These are phyloP conservation scores for Camponotus floridanus DNA, from an alignment of 1,140 invertebrate species.

Conservation along the genomic window DNA sequence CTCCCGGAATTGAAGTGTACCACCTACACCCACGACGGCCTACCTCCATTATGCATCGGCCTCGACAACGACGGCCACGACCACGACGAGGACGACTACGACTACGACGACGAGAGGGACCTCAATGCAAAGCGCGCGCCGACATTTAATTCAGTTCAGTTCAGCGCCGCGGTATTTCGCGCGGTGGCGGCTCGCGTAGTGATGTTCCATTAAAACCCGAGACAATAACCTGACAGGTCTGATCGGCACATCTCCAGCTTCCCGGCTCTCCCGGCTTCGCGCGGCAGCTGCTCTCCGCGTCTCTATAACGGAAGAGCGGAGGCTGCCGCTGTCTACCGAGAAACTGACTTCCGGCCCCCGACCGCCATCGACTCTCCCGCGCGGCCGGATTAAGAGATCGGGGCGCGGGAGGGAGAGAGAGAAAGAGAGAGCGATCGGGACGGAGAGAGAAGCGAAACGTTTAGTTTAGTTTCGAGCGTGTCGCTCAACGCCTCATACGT, in stretches of 20 bases:
- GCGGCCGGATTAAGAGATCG: conserved; percentile 60
- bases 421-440: not conserved
- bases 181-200: conserved; percentile 67
- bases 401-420: not conserved
- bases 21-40: conserved; percentile 71
- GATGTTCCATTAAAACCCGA: conserved; percentile 85
- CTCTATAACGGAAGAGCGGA: conserved; percentile 64
- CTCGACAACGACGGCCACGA: conserved; percentile 66
- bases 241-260: conserved; percentile 76
- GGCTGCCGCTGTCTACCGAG: conserved; percentile 71
- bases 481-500: conserved; percentile 52
- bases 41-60: conserved; percentile 75
- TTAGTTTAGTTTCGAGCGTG: conserved; percentile 56
- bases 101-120: conserved; percentile 39
- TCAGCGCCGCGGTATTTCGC: conserved; percentile 78
- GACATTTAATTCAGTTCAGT: conserved; percentile 81
- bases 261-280: conserved; percentile 33
- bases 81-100: conserved; percentile 7
- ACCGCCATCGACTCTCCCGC: conserved; percentile 43
- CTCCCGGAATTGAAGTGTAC: conserved; percentile 72
- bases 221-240: conserved; percentile 85
- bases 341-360: conserved; percentile 74
- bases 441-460: conserved; percentile 30
- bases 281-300: conserved; percentile 30
- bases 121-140: conserved; percentile 69